phyloP scores from a whole-genome alignment of 2,797 vertebrate genomes.

The Cirrhinus mrigala region DNA sequence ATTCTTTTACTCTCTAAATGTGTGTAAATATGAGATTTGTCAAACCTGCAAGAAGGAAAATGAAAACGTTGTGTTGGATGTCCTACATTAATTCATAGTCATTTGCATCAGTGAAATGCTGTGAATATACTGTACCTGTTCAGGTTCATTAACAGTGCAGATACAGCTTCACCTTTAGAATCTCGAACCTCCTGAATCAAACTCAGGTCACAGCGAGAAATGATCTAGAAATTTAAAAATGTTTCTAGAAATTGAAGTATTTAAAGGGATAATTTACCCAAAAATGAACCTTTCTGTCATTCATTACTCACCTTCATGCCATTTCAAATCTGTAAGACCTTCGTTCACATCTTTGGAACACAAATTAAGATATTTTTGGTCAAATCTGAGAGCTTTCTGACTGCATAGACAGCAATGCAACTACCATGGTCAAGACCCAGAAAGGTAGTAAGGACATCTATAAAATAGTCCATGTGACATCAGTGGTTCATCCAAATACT shows the following conservation, averaged over 20 bases:
- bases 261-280: background rate
- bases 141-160: constrained; percentile 75
- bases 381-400: too few relatives aligned
- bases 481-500: too few relatives aligned
- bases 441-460: too few relatives aligned
- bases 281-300: too few relatives aligned
- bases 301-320: too few relatives aligned
- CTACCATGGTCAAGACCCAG: too few relatives aligned
- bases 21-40: constrained; percentile 76
- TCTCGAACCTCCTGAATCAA: constrained; percentile 87
- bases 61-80: background rate
- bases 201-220: constrained; percentile 83
- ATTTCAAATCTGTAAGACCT: too few relatives aligned
- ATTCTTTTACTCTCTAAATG: constrained; percentile 81
- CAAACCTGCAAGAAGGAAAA: constrained; percentile 70
- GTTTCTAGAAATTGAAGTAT: background rate
- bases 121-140: constrained; percentile 74
- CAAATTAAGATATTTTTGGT: too few relatives aligned
- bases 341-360: too few relatives aligned
- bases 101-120: background rate
- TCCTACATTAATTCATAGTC: background rate
- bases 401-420: too few relatives aligned
- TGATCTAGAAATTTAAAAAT: constrained; percentile 71
- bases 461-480: too few relatives aligned
- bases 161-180: constrained; percentile 78